Percentiles rank a stretch among this genome's conserved stretches.
phyloP scores from a whole-genome alignment of 2,888 invertebrate genomes.

The Epsilonema sp. region DNA sequence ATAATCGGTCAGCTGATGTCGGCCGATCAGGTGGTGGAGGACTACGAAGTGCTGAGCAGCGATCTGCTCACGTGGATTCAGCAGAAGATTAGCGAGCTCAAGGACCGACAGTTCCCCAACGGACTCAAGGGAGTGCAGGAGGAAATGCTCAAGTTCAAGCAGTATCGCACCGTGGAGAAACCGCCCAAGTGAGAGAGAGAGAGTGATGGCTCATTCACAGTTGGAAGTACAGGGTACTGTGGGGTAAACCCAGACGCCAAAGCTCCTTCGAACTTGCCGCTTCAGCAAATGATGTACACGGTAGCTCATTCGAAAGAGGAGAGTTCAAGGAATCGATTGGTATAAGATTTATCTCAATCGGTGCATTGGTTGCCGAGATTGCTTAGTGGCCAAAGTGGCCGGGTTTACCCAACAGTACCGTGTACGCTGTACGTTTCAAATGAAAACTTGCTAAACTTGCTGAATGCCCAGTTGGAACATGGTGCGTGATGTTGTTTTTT shows the following conservation, averaged over 20 bases:
- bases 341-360: too few species aligned
- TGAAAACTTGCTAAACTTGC: background rate
- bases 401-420: too few species aligned
- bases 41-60: slow-evolving; percentile 63
- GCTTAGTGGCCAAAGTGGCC: background rate
- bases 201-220: background rate
- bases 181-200: slow-evolving; percentile 59
- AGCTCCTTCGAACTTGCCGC: too few species aligned
- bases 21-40: slow-evolving; percentile 68
- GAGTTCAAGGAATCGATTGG: too few species aligned
- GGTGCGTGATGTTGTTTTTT: background rate
- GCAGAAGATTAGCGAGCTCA: slow-evolving; percentile 55
- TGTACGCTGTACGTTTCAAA: too few species aligned
- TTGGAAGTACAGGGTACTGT: too few species aligned
- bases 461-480: too few species aligned
- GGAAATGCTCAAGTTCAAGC: slow-evolving; percentile 67
- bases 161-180: slow-evolving; percentile 87
- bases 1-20: slow-evolving; percentile 90
- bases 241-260: too few species aligned
- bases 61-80: slow-evolving; percentile 82
- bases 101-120: slow-evolving; percentile 74
- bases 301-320: too few species aligned
- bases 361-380: background rate
- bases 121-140: slow-evolving; percentile 80
- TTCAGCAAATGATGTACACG: too few species aligned